Evolutionary conservation across 2,113 vertebrate genomes (phyloP).

Genomic region (Calonectris borealis): DNA sequence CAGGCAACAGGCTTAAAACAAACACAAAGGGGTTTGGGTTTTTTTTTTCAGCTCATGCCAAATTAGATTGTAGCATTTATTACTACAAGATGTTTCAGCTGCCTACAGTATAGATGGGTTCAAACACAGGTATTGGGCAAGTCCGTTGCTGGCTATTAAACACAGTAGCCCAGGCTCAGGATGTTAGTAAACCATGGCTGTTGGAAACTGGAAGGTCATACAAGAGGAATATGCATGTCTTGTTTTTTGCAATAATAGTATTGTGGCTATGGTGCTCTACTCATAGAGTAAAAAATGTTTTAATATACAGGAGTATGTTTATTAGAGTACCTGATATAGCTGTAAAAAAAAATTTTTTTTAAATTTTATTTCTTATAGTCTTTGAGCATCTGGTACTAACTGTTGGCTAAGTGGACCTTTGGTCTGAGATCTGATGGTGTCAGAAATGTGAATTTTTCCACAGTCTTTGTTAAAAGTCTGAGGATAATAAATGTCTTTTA

Average conservation of each 20-base stretch:
- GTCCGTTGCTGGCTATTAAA: not conserved
- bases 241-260: not conserved
- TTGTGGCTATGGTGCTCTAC: not conserved
- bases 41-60: not conserved
- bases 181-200: not conserved
- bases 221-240: not conserved
- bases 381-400: not conserved
- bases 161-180: not conserved
- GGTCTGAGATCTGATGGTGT: not conserved
- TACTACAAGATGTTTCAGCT: not conserved
- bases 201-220: not conserved
- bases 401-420: not conserved
- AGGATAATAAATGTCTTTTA: not conserved
- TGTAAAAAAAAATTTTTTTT: not conserved
- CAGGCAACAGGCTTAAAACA: not conserved
- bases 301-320: not conserved
- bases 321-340: not conserved
- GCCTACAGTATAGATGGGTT: not conserved
- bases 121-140: not conserved
- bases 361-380: not conserved
- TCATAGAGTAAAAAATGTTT: not conserved
- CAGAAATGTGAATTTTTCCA: not conserved
- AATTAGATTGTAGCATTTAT: not conserved
- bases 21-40: not conserved
- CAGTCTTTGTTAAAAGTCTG: not conserved